Percentiles rank a stretch among this genome's conserved stretches.
Evolutionary conservation across 1,140 invertebrate genomes (phyloP).

Genomic region (Steinernema khuongi): DNA sequence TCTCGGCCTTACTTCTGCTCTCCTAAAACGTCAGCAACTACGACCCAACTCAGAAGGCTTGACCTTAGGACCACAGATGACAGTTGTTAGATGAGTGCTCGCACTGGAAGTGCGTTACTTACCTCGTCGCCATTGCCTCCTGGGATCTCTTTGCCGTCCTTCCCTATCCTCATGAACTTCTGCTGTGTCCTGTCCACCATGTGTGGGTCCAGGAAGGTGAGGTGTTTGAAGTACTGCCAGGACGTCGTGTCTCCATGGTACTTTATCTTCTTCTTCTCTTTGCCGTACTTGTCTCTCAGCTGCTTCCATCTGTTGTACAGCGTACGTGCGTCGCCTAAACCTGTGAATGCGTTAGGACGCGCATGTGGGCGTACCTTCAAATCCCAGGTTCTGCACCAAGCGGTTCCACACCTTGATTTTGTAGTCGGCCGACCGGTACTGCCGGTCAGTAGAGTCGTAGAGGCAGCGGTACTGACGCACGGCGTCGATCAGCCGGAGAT

Average conservation of each 20-base stretch:
- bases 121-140: neutral
- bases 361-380: neutral
- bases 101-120: too few species aligned
- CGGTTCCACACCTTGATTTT: constrained; percentile 22
- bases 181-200: constrained; percentile 34
- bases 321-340: constrained; percentile 5
- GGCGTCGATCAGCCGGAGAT: constrained; percentile 38
- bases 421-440: constrained; percentile 32
- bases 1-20: too few species aligned
- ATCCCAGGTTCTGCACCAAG: neutral
- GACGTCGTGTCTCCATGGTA: constrained; percentile 21
- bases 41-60: too few species aligned
- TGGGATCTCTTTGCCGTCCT: neutral
- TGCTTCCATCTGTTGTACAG: constrained; percentile 25
- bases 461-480: constrained; percentile 33
- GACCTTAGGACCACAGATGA: too few species aligned
- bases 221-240: constrained; percentile 40
- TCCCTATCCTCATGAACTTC: constrained; percentile 2
- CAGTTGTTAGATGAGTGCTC: too few species aligned
- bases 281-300: constrained; percentile 31
- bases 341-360: neutral
- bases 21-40: too few species aligned
- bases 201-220: constrained; percentile 35
- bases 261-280: constrained; percentile 37
- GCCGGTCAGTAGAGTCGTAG: constrained; percentile 34